Conservation (phyloP, 2,888 invertebrate species). For the Ommatoiulus sabulosus region DNA sequence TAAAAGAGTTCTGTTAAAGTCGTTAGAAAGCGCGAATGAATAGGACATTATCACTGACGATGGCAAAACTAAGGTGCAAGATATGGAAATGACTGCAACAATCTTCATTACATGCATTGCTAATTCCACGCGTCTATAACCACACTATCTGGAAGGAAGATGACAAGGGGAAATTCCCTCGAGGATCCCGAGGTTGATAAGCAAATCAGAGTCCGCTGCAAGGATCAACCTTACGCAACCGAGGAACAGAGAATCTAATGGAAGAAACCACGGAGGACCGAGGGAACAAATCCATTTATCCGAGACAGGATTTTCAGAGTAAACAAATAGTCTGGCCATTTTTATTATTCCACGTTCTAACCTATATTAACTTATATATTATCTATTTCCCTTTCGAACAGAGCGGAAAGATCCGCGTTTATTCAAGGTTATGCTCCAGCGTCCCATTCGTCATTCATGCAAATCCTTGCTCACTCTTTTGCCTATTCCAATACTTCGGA, state of each 20-base stretch:
- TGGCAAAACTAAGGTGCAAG: neutral
- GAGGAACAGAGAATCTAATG: neutral
- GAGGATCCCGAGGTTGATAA: neutral
- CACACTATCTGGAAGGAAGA: neutral
- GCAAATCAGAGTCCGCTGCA: conserved; percentile 7
- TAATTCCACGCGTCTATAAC: conserved; percentile 2
- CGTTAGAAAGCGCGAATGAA: neutral
- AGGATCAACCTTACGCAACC: neutral
- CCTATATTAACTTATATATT: neutral
- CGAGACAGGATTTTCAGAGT: neutral
- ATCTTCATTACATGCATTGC: conserved; percentile 36
- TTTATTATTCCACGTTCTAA: neutral
- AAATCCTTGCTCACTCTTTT: neutral
- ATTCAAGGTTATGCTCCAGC: neutral
- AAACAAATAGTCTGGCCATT: conserved; percentile 18
- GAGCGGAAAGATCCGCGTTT: neutral
- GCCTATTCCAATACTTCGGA: neutral
- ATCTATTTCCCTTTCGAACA: neutral
- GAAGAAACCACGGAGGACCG: neutral
- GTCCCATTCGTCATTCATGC: neutral
- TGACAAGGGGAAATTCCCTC: conserved; percentile 4
- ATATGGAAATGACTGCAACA: conserved; percentile 14
- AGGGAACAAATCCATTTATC: conserved; percentile 20
- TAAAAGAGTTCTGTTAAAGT: neutral
- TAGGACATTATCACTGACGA: neutral